Evolutionary conservation across 2,113 vertebrate species (phyloP), one percentile per base, ranked within the genome.

Genomic region (Ageneiosus marmoratus): DNA sequence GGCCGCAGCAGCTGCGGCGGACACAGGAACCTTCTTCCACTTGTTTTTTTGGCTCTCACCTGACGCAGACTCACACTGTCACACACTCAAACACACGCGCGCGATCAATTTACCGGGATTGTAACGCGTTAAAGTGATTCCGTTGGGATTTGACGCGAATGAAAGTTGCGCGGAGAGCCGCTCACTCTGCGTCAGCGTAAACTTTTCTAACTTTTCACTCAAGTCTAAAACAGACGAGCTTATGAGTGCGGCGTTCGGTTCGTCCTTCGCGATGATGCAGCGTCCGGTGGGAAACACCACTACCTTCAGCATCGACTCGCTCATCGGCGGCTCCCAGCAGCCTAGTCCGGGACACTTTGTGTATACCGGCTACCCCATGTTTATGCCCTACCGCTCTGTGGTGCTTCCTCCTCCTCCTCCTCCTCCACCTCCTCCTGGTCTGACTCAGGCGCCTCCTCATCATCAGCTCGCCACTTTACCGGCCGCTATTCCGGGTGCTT

Each of bases 281-380:
- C 96, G 96, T 92, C 96, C 96, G 85, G 91, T 97, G 93, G 97
- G 97, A 93, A 96, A 94, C 91, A 95, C 95, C 91, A 95, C 96
- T 88, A 96, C 97, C 91, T 98, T 98, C 94, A 97, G 96, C 94
- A 97, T 98, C 81, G 97, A 98, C 95, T 97, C 97, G 51, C 95
- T 97, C 87, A 98, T 98, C 93, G 97, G 96, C 85, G 97, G 94
- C 89, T 95, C 96, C 32, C 95, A 96, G 83, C 96, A 95, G 91
- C 96, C 96, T 87, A 94, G 96, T 87, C 95, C 96, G 85, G 96
- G 96, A 83, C 96, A 95, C 90, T 96, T 97, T 89, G 95, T 97
- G 83, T 97, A 97, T 92, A 96, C 96, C 55, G 97, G 97, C 69
- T 98, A 98, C 90, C 97, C 97, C 77, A 98, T 98, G 97, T 98